Evolutionary conservation across 2,888 invertebrate genomes (phyloP).

Genomic region (Coleophora deauratella): DNA sequence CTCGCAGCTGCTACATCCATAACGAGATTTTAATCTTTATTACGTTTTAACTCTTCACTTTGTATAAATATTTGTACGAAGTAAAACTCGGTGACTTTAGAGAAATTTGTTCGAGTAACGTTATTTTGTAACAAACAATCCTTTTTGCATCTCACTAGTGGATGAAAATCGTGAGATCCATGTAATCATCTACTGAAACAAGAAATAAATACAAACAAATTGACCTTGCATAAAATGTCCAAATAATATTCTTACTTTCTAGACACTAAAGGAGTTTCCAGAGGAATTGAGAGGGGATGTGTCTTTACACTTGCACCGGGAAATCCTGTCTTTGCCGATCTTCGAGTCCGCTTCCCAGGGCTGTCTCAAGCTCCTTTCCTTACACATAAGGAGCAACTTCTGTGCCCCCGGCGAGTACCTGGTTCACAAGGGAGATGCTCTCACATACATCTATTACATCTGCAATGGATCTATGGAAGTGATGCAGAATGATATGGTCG

Average conservation of each 20-base stretch:
- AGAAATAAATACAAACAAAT: too few species aligned
- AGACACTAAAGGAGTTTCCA: constrained; percentile 96
- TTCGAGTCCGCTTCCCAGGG: constrained; percentile 97
- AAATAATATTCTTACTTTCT: constrained; percentile 32
- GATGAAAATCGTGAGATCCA: too few species aligned
- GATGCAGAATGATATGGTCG: constrained; percentile 96
- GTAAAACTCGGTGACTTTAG: too few species aligned
- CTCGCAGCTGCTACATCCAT: too few species aligned
- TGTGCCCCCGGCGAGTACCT: constrained; percentile 97
- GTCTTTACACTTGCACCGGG: constrained; percentile 95
- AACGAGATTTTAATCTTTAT: too few species aligned
- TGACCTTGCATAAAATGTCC: too few species aligned
- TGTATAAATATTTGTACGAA: too few species aligned
- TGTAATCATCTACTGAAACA: too few species aligned
- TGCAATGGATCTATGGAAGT: constrained; percentile 99
- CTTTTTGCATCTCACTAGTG: too few species aligned
- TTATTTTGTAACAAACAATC: too few species aligned
- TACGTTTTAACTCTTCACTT: too few species aligned
- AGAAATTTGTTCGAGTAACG: too few species aligned
- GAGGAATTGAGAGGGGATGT: constrained; percentile 97
- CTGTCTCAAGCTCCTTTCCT: constrained; percentile 91
- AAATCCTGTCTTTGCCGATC: constrained; percentile 94
- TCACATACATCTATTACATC: constrained; percentile 94
- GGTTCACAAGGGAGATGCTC: constrained; percentile 94
- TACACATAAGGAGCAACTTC: constrained; percentile 95